Evolutionary conservation across 1,140 invertebrate species (phyloP).

Genomic region (Condylostylus longicornis): DNA sequence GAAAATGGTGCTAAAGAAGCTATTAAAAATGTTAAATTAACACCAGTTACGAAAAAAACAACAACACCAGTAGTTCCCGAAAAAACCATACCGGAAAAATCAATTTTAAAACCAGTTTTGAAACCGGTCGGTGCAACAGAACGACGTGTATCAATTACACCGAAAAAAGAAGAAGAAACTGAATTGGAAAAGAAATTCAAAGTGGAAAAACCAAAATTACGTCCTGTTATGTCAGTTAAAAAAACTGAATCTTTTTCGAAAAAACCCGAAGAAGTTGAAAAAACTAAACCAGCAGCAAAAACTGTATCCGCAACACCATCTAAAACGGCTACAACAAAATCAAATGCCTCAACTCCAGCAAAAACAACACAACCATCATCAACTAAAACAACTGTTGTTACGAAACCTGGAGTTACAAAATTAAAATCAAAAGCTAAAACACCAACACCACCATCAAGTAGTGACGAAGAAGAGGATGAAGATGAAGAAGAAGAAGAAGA

Average conservation of each 20-base stretch:
- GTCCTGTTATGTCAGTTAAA: slow-evolving; percentile 13
- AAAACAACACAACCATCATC: slow-evolving; percentile 1
- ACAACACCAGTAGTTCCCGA: slow-evolving; percentile 3
- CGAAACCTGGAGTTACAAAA: background rate
- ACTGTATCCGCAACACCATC: slow-evolving; percentile 5
- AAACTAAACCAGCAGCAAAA: slow-evolving; percentile 3
- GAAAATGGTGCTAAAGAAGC: slow-evolving; percentile 30
- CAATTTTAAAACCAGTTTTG: slow-evolving; percentile 7
- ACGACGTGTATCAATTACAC: slow-evolving; percentile 11
- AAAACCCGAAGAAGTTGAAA: background rate
- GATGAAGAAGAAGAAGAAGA: slow-evolving; percentile 26
- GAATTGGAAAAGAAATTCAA: slow-evolving; percentile 28
- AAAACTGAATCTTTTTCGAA: background rate
- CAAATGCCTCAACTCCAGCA: slow-evolving; percentile 4
- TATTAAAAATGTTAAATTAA: too few relatives aligned
- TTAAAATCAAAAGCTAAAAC: background rate
- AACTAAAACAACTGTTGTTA: too few relatives aligned
- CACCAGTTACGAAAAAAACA: slow-evolving; percentile 3
- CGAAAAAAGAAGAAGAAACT: slow-evolving; percentile 15
- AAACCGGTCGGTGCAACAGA: slow-evolving; percentile 11
- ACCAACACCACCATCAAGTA: background rate
- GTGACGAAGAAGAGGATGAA: slow-evolving; percentile 22
- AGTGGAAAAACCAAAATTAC: slow-evolving; percentile 28
- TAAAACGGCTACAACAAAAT: slow-evolving; percentile 4
- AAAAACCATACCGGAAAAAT: slow-evolving; percentile 11